Evolutionary conservation across 2,888 invertebrate species (phyloP).

Genomic region (Drosophila aldrichi): DNA sequence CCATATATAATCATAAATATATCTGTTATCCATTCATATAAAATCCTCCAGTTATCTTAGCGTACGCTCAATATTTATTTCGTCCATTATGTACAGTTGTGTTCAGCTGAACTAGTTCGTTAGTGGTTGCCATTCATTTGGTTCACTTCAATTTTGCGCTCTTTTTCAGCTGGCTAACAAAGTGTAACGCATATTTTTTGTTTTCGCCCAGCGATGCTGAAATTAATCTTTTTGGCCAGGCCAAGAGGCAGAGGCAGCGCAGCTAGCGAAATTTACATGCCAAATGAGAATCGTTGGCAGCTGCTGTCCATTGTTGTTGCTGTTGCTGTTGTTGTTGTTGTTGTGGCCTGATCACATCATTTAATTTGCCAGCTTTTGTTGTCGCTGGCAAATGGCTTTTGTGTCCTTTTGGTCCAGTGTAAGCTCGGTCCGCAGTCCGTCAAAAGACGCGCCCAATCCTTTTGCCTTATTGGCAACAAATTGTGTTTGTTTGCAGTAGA

Average conservation of each 20-base stretch:
- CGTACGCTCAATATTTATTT: not conserved
- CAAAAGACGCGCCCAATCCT: slow-evolving; percentile 42
- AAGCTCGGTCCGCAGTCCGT: slow-evolving; percentile 51
- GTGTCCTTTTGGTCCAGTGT: slow-evolving; percentile 19
- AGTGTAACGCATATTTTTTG: slow-evolving; percentile 47
- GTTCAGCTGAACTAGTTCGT: slow-evolving; percentile 6
- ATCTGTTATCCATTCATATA: no score
- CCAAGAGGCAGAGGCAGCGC: not conserved
- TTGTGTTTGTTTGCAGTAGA: slow-evolving; percentile 14
- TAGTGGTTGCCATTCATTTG: slow-evolving; percentile 25
- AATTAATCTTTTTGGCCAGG: slow-evolving; percentile 38
- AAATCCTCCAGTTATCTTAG: no score
- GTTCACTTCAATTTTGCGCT: not conserved
- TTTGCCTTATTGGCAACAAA: slow-evolving; percentile 24
- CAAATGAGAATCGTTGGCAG: slow-evolving; percentile 29
- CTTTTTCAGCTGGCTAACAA: slow-evolving; percentile 23
- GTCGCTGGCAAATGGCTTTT: slow-evolving; percentile 59
- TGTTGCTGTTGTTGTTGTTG: no score
- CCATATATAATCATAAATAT: no score
- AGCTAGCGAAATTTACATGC: slow-evolving; percentile 30
- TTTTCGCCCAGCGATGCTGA: slow-evolving; percentile 14
- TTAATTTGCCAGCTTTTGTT: slow-evolving; percentile 48
- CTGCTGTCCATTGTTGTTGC: slow-evolving; percentile 4
- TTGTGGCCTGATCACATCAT: slow-evolving; percentile 34
- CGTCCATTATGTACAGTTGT: slow-evolving; percentile 17